phyloP scores from a whole-genome alignment of 2,888 invertebrate species.

The Anagyrus pseudococci region DNA sequence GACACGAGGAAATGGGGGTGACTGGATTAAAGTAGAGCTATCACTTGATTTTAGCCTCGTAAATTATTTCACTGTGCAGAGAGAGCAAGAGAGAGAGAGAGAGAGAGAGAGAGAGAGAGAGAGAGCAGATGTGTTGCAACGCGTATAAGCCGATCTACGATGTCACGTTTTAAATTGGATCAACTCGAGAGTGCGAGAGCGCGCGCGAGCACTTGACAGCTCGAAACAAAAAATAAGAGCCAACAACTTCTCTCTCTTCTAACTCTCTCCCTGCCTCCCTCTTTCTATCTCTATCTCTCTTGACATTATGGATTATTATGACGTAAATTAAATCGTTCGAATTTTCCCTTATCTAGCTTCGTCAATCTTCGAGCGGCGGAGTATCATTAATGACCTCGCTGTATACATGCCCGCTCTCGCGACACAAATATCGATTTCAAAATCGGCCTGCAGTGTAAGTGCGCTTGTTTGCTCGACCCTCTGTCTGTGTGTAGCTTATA shows the following conservation, averaged over 20 bases:
- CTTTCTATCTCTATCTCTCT: background rate
- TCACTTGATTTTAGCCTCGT: background rate
- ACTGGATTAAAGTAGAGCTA: background rate
- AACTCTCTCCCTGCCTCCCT: too few relatives aligned
- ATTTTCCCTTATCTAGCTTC: background rate
- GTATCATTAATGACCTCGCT: too few relatives aligned
- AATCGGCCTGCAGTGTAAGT: too few relatives aligned
- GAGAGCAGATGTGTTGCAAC: background rate
- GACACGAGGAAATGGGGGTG: too few relatives aligned
- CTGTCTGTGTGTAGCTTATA: too few relatives aligned
- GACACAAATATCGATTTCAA: too few relatives aligned
- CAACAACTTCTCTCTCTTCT: too few relatives aligned
- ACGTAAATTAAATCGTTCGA: background rate
- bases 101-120: too few relatives aligned
- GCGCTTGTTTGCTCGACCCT: too few relatives aligned
- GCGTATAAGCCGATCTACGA: background rate
- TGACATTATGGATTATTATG: background rate
- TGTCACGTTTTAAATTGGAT: background rate
- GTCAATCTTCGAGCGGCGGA: background rate
- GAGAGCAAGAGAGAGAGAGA: too few relatives aligned
- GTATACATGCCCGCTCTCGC: background rate
- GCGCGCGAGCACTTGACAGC: too few relatives aligned
- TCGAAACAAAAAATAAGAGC: too few relatives aligned
- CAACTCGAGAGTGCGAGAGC: background rate
- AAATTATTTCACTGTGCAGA: background rate